Percentiles rank a stretch among this genome's conserved stretches.
phyloP scores from a whole-genome alignment of 2,888 invertebrate species.

The Dendrolimus pini region DNA sequence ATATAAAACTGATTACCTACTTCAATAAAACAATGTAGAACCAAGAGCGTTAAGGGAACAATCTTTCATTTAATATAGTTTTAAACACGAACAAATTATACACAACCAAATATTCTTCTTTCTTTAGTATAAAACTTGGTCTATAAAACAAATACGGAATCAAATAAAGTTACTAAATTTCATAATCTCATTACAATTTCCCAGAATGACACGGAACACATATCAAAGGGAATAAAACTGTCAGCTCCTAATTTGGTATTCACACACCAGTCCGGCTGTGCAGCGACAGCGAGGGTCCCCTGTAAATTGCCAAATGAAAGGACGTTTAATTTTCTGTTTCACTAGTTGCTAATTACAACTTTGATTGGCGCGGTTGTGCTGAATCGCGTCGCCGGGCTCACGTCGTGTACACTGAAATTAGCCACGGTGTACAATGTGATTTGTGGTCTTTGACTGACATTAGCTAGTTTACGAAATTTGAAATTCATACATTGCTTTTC shows the following conservation, averaged over 20 bases:
- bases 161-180: too few relatives aligned
- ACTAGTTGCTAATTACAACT: conserved; percentile 71
- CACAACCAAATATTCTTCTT: too few relatives aligned
- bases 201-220: neutral
- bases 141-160: too few relatives aligned
- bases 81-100: too few relatives aligned
- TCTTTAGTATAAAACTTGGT: too few relatives aligned
- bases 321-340: conserved; percentile 70
- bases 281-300: conserved; percentile 10
- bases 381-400: conserved; percentile 33
- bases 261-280: neutral
- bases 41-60: too few relatives aligned
- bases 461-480: neutral
- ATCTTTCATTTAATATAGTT: too few relatives aligned
- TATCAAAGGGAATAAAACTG: neutral
- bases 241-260: neutral
- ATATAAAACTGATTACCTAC: too few relatives aligned
- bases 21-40: too few relatives aligned
- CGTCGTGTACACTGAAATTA: conserved; percentile 1
- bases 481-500: too few relatives aligned
- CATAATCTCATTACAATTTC: neutral
- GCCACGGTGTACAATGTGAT: neutral
- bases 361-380: conserved; percentile 56
- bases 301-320: conserved; percentile 56
- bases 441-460: neutral